These are phyloP conservation scores for Machimus rusticus DNA, from an alignment of 2,888 invertebrate genomes.

Conservation along the genomic window DNA sequence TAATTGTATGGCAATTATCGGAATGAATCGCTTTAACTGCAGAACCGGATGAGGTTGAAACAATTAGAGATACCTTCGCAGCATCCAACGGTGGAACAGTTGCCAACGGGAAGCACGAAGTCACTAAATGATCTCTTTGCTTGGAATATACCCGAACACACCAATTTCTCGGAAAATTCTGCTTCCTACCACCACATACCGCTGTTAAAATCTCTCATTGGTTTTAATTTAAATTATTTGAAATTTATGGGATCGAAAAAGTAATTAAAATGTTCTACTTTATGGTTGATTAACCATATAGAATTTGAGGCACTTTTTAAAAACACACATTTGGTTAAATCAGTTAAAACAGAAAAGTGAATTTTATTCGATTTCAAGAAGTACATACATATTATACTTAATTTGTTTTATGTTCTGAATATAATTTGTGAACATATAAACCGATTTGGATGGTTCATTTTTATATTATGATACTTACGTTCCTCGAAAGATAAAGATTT, in stretches of 20 bases:
- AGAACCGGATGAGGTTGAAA: neutral
- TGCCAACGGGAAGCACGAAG: neutral
- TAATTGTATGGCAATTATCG: constrained; percentile 16
- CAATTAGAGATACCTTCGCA: neutral
- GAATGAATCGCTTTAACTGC: neutral
- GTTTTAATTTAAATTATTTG: neutral
- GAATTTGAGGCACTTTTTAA: too few relatives aligned
- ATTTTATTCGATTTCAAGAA: too few relatives aligned
- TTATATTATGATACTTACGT: too few relatives aligned
- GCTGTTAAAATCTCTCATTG: neutral
- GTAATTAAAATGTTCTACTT: neutral
- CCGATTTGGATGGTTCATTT: too few relatives aligned
- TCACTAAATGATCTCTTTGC: neutral
- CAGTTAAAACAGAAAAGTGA: too few relatives aligned
- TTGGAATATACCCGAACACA: neutral
- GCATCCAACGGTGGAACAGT: neutral
- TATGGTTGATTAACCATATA: too few relatives aligned
- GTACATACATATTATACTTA: too few relatives aligned
- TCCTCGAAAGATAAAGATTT: too few relatives aligned
- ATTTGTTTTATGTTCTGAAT: too few relatives aligned
- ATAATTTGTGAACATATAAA: too few relatives aligned
- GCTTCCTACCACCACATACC: neutral
- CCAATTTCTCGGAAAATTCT: neutral
- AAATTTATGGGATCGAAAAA: neutral
- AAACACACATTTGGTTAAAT: too few relatives aligned